Evolutionary conservation across 2,113 vertebrate species (phyloP).

Genomic region (Vanacampus margaritifer): DNA sequence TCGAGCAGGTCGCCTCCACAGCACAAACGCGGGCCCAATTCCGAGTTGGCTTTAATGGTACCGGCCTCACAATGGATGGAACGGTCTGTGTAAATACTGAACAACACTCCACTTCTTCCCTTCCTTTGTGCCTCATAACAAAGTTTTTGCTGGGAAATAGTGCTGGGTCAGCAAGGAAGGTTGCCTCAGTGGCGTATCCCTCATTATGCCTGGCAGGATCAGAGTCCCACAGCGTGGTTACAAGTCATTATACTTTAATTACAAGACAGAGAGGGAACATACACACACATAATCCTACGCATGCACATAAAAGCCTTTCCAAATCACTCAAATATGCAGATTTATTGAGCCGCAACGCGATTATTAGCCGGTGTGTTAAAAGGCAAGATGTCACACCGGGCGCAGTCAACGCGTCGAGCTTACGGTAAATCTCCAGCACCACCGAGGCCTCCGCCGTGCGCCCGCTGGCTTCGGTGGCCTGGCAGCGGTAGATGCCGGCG

Average conservation of each 20-base stretch:
- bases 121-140: constrained; percentile 10
- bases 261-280: constrained; percentile 28
- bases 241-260: constrained; percentile 53
- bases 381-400: constrained; percentile 1
- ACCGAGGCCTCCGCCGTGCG: constrained; percentile 91
- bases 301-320: not conserved
- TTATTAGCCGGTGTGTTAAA: not conserved
- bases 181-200: constrained; percentile 25
- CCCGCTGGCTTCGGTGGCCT: constrained; percentile 84
- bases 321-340: not conserved
- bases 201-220: constrained; percentile 56
- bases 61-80: constrained; percentile 4
- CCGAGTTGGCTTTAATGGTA: not conserved
- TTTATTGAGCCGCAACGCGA: not conserved
- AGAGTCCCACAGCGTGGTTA: constrained; percentile 28
- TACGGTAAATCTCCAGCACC: constrained; percentile 97
- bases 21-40: constrained; percentile 23
- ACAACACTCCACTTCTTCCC: not conserved
- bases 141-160: constrained; percentile 32
- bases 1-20: constrained; percentile 23
- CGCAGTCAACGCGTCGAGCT: constrained; percentile 58
- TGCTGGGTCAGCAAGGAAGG: constrained; percentile 41
- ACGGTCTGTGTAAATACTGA: constrained; percentile 10
- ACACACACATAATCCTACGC: constrained; percentile 21
- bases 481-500: constrained; percentile 94